Evolutionary conservation across 2,113 vertebrate genomes (phyloP), one percentile per base, ranked within the genome.

Genomic region (Alosa alosa): DNA sequence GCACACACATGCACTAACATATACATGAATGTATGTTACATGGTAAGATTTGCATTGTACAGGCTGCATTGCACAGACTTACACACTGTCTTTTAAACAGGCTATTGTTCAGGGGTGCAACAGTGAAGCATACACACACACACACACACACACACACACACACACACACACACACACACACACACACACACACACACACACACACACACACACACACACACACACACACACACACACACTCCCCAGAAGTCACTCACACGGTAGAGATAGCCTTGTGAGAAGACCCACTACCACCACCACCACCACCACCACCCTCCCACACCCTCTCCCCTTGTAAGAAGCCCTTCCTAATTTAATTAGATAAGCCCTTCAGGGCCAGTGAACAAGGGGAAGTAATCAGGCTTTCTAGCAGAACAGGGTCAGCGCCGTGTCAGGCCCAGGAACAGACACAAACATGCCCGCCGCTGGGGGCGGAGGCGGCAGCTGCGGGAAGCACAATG

Each of bases 341-440:
- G 64, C 25, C n/a, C 64, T 72, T 72, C 64, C 64, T 72, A 72
- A 72, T 72, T 72, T 72, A 72, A 72, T 72, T 72, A 72, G 64
- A 72, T 72, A 25, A 36, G 64, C n/a, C 25, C 64, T 72, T 36
- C 64, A 72, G 64, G 64, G 64, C 25, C n/a, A 11, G 7, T n/a
- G 64, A 31, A 72, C 64, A 25, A 72, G 64, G 64, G 64, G 64
- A 72, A 72, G 64, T 72, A 72, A 72, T 72, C 64, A 72, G 64
- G 64, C 64, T 72, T 72, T 72, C 64, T 72, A 25, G 64, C 64
- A 72, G 64, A 72, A 36, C 64, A 72, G 64, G 64, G 64, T 72
- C 64, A 72, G n/a, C 13, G 7, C 9, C 25, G 31, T 25, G 22
- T 72, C 64, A 72, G 25, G 64, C n/a, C 60, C 25, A 10, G 64